Conservation (phyloP, 2,888 invertebrate species). For the Onchidella celtica region DNA sequence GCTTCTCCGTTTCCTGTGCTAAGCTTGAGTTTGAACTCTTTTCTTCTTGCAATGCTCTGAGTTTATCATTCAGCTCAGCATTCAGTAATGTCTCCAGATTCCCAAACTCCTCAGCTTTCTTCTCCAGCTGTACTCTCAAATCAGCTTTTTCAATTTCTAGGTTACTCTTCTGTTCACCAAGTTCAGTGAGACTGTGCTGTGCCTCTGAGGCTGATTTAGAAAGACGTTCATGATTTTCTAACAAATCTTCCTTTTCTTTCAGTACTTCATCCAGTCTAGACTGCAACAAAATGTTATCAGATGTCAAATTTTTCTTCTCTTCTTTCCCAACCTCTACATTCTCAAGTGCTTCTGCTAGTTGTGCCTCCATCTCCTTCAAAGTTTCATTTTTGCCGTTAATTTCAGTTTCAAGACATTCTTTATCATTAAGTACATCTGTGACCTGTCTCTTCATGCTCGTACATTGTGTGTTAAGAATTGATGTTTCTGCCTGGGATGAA, state of each 20-base stretch:
- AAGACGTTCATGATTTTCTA: neutral
- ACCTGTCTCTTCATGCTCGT: constrained; percentile 2
- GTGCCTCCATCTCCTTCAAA: neutral
- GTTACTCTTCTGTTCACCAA: neutral
- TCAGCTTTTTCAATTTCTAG: constrained; percentile 15
- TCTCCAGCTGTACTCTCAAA: neutral
- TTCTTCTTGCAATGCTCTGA: constrained; percentile 5
- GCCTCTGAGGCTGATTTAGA: neutral
- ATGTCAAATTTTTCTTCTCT: neutral
- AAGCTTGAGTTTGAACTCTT: neutral
- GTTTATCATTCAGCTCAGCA: neutral
- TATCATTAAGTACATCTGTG: neutral
- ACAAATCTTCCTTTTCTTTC: neutral
- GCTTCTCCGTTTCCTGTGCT: constrained; percentile 4
- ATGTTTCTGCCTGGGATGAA: constrained; percentile 25
- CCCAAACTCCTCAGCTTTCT: neutral
- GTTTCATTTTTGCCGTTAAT: neutral
- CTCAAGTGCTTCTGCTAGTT: constrained; percentile 10
- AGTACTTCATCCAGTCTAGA: neutral
- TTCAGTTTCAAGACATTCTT: constrained; percentile 1
- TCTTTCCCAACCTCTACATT: constrained; percentile 14
- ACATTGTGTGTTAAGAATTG: neutral
- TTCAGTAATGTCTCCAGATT: neutral
- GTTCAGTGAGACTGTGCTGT: neutral
- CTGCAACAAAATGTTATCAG: neutral